Percentiles rank a stretch among this genome's conserved stretches.
These are phyloP conservation scores for Eristalinus aeneus DNA, from an alignment of 2,888 invertebrate genomes.

Conservation along the genomic window DNA sequence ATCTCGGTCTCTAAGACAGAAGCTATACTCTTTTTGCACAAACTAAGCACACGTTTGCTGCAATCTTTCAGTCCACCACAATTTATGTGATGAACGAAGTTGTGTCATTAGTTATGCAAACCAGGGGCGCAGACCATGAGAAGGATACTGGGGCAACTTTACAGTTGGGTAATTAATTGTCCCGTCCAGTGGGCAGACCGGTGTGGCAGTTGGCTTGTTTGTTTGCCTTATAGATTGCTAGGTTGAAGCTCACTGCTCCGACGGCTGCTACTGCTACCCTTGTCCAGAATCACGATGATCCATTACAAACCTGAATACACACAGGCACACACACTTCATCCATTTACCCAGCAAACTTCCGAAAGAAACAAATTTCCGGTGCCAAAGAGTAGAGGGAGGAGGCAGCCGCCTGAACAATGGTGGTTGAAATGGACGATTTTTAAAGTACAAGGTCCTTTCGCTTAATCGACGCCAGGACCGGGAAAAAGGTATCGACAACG, in stretches of 20 bases:
- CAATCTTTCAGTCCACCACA: conserved; percentile 74
- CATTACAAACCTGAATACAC: conserved; percentile 48
- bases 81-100: conserved; percentile 80
- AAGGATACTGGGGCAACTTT: conserved; percentile 49
- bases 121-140: conserved; percentile 23
- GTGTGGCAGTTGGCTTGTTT: conserved; percentile 58
- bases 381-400: conserved; percentile 23
- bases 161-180: conserved; percentile 69
- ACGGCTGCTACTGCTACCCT: conserved; percentile 38
- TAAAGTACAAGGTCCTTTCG: conserved; percentile 64
- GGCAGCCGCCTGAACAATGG: conserved; percentile 35
- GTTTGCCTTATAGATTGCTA: conserved; percentile 67
- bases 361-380: conserved; percentile 71
- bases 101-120: conserved; percentile 71
- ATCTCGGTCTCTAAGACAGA: conserved; percentile 17
- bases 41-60: conserved; percentile 8
- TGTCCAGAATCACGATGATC: conserved; percentile 67
- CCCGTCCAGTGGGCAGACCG: conserved; percentile 67
- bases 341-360: conserved; percentile 48
- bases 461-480: conserved; percentile 58
- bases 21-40: conserved; percentile 15
- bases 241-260: conserved; percentile 53
- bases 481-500: conserved; percentile 68
- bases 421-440: conserved; percentile 62
- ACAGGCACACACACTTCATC: conserved; percentile 19